phyloP scores from a whole-genome alignment of 2,888 invertebrate genomes.

The Lampropteryx suffumata region DNA sequence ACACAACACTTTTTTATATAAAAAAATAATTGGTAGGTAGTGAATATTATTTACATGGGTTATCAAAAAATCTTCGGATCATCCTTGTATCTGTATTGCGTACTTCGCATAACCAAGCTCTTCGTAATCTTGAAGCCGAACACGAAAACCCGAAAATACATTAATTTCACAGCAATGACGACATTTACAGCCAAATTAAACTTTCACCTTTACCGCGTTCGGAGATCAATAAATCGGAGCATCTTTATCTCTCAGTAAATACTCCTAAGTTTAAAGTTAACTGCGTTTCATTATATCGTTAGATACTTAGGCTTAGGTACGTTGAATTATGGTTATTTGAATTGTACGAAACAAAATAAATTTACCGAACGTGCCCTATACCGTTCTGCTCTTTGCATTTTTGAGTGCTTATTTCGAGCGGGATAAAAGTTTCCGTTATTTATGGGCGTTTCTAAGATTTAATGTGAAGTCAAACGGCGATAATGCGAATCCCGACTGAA shows the following conservation, averaged over 20 bases:
- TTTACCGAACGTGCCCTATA: conserved; percentile 81
- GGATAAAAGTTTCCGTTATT: conserved; percentile 82
- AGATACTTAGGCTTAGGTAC: conserved; percentile 73
- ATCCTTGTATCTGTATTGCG: no score
- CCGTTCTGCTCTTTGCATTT: conserved; percentile 83
- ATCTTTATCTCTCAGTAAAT: conserved; percentile 75
- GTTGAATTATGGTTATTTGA: conserved; percentile 82
- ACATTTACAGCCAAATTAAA: conserved; percentile 23
- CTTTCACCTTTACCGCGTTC: conserved; percentile 17
- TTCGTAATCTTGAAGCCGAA: no score
- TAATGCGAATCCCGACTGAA: conserved; percentile 73
- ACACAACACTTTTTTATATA: no score
- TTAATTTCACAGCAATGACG: neutral
- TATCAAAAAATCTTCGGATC: no score
- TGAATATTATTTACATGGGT: no score
- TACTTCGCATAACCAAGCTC: no score
- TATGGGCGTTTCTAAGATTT: conserved; percentile 79
- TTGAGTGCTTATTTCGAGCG: conserved; percentile 82
- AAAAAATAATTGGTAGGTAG: no score
- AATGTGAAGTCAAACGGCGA: conserved; percentile 82
- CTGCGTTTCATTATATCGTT: conserved; percentile 81
- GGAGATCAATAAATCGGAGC: conserved; percentile 76
- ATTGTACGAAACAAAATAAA: conserved; percentile 83
- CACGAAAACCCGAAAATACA: conserved; percentile 12
- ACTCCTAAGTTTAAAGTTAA: conserved; percentile 71